These are phyloP conservation scores for Hylia prasina DNA, from an alignment of 2,113 vertebrate species.

Conservation along the genomic window DNA sequence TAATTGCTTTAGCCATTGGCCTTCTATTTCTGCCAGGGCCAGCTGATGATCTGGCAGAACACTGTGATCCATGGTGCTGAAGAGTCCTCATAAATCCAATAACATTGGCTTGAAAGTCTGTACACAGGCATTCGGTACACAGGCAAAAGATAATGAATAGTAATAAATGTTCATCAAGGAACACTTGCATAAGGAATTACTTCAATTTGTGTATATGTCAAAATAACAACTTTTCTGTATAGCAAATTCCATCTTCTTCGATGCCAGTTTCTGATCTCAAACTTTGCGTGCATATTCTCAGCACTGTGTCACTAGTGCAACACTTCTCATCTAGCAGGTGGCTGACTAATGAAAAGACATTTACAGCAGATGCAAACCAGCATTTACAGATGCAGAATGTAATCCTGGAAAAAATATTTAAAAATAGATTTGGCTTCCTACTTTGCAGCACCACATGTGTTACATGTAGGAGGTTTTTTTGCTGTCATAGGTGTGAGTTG, in stretches of 20 bases:
- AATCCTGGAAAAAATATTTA: constrained; percentile 5
- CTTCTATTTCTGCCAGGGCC: background rate
- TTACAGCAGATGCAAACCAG: background rate
- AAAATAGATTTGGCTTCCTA: background rate
- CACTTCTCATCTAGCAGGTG: constrained; percentile 18
- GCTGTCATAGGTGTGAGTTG: background rate
- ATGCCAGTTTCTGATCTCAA: background rate
- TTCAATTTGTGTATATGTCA: background rate
- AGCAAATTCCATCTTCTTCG: background rate
- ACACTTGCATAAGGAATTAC: background rate
- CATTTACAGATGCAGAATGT: constrained; percentile 12
- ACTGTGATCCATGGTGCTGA: background rate
- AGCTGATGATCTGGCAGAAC: background rate
- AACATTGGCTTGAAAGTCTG: background rate
- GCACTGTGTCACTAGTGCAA: background rate
- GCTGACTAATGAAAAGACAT: constrained; percentile 36
- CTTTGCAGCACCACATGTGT: background rate
- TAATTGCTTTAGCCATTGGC: background rate
- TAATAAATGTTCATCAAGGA: constrained; percentile 5
- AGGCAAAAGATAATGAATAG: background rate
- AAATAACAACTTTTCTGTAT: background rate
- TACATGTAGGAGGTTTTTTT: background rate
- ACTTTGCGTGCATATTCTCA: background rate
- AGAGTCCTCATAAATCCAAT: background rate
- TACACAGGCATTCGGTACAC: background rate